phyloP scores from a whole-genome alignment of 37 sponge, comb jelly and placozoan genomes.

The Axinella damicornis region DNA sequence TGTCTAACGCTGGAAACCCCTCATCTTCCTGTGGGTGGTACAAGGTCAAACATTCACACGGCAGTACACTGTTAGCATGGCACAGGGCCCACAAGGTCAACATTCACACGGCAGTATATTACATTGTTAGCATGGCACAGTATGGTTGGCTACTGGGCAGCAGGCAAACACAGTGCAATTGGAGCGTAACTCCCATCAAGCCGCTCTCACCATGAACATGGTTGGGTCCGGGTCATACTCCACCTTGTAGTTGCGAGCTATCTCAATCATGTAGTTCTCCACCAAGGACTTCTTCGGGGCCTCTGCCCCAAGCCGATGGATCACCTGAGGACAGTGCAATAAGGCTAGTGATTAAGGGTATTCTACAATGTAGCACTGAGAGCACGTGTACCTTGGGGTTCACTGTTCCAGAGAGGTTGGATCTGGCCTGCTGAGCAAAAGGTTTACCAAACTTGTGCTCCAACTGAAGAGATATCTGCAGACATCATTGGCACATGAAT shows the following conservation, averaged over 20 bases:
- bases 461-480: constrained; percentile 84
- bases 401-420: constrained; percentile 86
- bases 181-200: too few species aligned
- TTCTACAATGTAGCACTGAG: not conserved
- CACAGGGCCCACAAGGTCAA: too few species aligned
- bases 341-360: not conserved
- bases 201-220: constrained; percentile 76
- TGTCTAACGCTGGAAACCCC: constrained; percentile 1
- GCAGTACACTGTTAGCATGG: not conserved
- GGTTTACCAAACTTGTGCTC: constrained; percentile 93
- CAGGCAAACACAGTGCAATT: too few species aligned
- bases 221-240: constrained; percentile 90
- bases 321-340: constrained; percentile 63
- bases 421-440: constrained; percentile 92
- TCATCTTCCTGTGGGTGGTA: constrained; percentile 34
- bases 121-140: too few species aligned
- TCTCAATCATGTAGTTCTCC: constrained; percentile 96
- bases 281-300: constrained; percentile 87
- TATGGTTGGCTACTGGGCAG: too few species aligned
- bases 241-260: constrained; percentile 93
- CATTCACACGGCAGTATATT: not conserved
- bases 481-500: not conserved
- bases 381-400: constrained; percentile 76
- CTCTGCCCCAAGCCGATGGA: constrained; percentile 90
- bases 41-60: not conserved